Conservation (phyloP, 2,797 vertebrate species). For the Anableps anableps region DNA sequence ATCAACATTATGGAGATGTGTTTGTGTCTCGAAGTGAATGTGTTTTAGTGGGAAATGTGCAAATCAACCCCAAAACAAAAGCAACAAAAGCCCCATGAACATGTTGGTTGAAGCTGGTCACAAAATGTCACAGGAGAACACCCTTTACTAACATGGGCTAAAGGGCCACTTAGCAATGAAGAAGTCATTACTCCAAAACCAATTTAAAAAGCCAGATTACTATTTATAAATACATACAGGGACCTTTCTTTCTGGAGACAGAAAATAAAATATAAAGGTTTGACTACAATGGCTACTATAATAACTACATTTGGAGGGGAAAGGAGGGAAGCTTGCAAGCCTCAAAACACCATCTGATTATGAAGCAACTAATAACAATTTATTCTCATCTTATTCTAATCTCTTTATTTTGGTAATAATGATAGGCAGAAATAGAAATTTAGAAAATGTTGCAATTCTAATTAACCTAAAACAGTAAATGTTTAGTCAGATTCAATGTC, state of each 20-base stretch:
- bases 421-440: neutral
- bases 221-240: neutral
- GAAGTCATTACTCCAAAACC: neutral
- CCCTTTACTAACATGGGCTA: neutral
- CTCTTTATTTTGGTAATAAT: neutral
- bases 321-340: neutral
- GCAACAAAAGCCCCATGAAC: neutral
- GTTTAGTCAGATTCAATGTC: neutral
- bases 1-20: neutral
- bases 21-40: neutral
- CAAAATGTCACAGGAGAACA: neutral
- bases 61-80: neutral
- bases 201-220: neutral
- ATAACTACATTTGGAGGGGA: neutral
- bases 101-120: neutral
- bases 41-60: neutral
- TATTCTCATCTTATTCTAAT: no score
- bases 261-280: neutral
- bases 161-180: neutral
- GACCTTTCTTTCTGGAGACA: neutral
- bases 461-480: neutral
- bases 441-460: neutral
- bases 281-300: neutral
- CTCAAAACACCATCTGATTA: neutral
- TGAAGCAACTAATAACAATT: neutral